Evolutionary conservation across 2,797 vertebrate genomes (phyloP).

Genomic region (Urocyon cinereoargenteus): DNA sequence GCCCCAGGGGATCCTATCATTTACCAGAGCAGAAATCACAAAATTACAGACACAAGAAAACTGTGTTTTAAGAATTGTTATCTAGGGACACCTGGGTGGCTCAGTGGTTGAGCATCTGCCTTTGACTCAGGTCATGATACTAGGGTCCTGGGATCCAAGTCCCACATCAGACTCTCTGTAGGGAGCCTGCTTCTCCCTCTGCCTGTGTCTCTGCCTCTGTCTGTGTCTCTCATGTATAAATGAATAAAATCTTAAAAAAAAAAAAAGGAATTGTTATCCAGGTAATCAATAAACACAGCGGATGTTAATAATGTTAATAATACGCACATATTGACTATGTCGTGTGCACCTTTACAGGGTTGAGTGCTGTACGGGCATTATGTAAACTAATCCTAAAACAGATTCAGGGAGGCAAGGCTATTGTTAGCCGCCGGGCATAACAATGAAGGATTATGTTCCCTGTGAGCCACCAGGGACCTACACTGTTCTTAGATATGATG

Average conservation of each 20-base stretch:
- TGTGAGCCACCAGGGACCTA: not conserved
- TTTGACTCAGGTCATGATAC: no score
- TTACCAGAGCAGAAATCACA: not conserved
- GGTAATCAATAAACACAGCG: not conserved
- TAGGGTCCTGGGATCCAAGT: no score
- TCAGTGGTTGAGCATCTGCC: no score
- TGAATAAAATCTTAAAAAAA: no score
- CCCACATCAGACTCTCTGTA: no score
- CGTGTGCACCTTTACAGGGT: fast-evolving
- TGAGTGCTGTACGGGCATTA: fast-evolving
- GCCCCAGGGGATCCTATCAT: no score
- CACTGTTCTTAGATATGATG: not conserved
- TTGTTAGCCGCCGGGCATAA: not conserved
- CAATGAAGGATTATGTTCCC: not conserved
- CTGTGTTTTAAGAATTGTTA: fast-evolving
- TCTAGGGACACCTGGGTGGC: no score
- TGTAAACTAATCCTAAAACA: not conserved
- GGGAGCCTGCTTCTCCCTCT: no score
- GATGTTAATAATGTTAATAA: no score
- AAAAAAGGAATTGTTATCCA: not conserved
- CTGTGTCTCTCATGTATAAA: no score
- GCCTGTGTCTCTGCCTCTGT: no score
- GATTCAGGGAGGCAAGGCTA: not conserved
- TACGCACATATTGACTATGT: fast-evolving
- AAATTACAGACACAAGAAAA: not conserved